Evolutionary conservation across 2,113 vertebrate genomes (phyloP).

Genomic region (Craseonycteris thonglongyai): DNA sequence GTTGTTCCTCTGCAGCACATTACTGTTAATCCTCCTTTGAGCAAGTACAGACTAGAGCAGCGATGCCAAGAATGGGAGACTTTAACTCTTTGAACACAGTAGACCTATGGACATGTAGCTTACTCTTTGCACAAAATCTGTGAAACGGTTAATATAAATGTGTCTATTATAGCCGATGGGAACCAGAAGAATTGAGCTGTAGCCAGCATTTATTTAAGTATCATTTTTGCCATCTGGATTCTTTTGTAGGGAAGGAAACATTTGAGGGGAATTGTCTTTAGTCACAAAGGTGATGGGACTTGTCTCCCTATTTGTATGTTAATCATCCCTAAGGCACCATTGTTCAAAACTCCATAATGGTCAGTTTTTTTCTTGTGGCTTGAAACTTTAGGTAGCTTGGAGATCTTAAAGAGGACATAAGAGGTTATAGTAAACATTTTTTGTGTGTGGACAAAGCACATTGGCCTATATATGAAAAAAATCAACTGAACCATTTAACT

Average conservation of each 20-base stretch:
- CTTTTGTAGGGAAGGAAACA: constrained; percentile 74
- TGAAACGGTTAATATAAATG: constrained; percentile 80
- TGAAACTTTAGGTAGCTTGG: not conserved
- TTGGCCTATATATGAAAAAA: not conserved
- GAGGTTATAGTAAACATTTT: not conserved
- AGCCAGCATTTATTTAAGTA: constrained; percentile 83
- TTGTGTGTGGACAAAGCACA: constrained; percentile 8
- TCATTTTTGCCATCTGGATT: constrained; percentile 86
- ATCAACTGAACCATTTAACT: not conserved
- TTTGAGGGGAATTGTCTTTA: constrained; percentile 78
- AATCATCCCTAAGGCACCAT: constrained; percentile 73
- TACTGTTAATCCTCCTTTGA: constrained; percentile 77
- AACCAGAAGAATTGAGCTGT: constrained; percentile 80
- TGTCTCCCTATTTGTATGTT: constrained; percentile 77
- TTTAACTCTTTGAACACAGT: constrained; percentile 71
- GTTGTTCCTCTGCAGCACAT: constrained; percentile 75
- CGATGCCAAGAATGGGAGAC: constrained; percentile 59
- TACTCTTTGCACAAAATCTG: constrained; percentile 72
- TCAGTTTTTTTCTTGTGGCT: not conserved
- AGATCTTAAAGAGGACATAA: not conserved
- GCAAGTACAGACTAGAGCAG: constrained; percentile 61
- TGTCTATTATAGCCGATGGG: constrained; percentile 79
- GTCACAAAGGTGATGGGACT: constrained; percentile 79
- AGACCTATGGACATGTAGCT: constrained; percentile 37
- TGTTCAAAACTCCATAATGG: constrained; percentile 77